Evolutionary conservation across 2,888 invertebrate genomes (phyloP), one percentile per base, ranked within the genome.

Genomic region (Drosophila antonietae): DNA sequence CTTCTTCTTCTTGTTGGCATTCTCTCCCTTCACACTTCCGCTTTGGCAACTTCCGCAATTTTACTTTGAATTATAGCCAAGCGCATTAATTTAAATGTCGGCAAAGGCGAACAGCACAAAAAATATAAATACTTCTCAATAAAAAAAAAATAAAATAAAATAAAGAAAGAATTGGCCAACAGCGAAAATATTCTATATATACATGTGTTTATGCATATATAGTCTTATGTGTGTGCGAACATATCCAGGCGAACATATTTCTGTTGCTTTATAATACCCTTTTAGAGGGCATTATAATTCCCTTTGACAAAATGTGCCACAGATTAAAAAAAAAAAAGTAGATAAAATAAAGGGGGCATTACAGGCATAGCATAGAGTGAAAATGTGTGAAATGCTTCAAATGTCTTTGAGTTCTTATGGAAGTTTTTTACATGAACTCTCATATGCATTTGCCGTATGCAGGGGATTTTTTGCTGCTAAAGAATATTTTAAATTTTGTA

Each of bases 41-140:
- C 86, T 88, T 85, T 87, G 88, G 86, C 82, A 83, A 87, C 86
- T 88, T 87, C 86, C 86, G 86, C 86, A 83, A 88, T 87, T 87
- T 87, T 88, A 82, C 88, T 88, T 87, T 87, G 88, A 88, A 88
- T 88, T 88, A 87, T 88, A 88, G 83, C 88, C 83, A 85, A 86
- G 83, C 86, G 86, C 85, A 86, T 87, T 87, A 88, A 87, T 87
- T 87, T 87, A 88, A 87, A 87, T 88, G 88, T 87, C 86, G 82
- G 77, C 86, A 83, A 85, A 83, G 71, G 76, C 83, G 64, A 79
- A 71, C 70, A 84, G 74, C 64, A 68, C 68, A 37, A 83, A 73
- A 84, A 83, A 82, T 77, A 82, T 77, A 86, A 82, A 86, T 75
- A 86, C 73, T 69, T 55, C 60, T 57, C 18, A 55, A 61, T 69